Percentiles rank a stretch among this genome's conserved stretches.
phyloP scores from a whole-genome alignment of 2,113 vertebrate genomes.

The Pelecanus crispus region DNA sequence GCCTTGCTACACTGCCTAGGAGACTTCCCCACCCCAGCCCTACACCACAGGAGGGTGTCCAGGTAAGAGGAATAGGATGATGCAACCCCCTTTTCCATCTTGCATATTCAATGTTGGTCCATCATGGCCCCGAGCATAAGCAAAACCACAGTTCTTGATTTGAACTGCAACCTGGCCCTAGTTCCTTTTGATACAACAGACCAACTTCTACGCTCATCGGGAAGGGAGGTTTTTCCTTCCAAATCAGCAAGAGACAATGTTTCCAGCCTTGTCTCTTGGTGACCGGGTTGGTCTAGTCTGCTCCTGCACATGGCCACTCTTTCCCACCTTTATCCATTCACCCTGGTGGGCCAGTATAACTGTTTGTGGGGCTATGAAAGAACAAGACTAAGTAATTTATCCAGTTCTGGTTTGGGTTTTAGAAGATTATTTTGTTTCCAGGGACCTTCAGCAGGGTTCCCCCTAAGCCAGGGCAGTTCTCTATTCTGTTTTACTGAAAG shows the following conservation, averaged over 20 bases:
- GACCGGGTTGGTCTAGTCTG: neutral
- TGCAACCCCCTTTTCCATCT: neutral
- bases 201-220: fast-evolving
- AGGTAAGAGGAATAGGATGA: neutral
- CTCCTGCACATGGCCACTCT: neutral
- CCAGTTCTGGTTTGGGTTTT: neutral
- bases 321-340: neutral
- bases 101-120: neutral
- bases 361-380: neutral
- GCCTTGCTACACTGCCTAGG: neutral
- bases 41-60: neutral
- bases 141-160: neutral
- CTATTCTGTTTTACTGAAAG: neutral
- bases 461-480: neutral
- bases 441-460: neutral
- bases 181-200: neutral
- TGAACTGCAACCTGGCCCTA: neutral
- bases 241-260: neutral
- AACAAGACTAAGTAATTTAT: neutral
- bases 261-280: neutral
- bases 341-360: neutral
- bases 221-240: neutral
- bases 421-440: neutral
- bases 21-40: fast-evolving
- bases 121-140: neutral